Evolutionary conservation across 2,797 vertebrate genomes (phyloP).

Genomic region (Pipistrellus kuhlii): DNA sequence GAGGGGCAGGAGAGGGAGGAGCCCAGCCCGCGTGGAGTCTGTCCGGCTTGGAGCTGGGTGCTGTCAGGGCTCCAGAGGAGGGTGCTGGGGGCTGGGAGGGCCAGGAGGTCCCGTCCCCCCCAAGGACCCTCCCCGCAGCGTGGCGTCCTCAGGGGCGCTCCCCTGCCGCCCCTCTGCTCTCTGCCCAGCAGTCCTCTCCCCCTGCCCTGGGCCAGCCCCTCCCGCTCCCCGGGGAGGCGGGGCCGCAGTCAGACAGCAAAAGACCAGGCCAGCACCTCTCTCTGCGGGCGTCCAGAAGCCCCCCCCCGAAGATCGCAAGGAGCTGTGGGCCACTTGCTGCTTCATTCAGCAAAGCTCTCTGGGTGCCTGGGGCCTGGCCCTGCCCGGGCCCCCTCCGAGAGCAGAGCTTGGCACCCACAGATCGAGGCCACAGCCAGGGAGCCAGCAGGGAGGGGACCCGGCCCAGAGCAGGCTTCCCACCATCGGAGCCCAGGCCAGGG

Average conservation of each 20-base stretch:
- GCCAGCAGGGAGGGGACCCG: not conserved
- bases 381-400: not conserved
- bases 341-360: not conserved
- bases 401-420: not conserved
- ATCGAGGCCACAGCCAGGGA: not conserved
- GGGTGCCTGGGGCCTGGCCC: not conserved
- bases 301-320: not conserved
- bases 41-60: not conserved
- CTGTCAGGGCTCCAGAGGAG: not conserved
- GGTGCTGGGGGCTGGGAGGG: not conserved
- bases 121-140: fast-evolving
- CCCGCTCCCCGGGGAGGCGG: not conserved
- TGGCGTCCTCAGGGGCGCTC: not conserved
- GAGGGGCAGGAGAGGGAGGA: not conserved
- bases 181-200: too few species aligned
- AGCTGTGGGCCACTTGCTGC: not conserved
- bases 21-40: not conserved
- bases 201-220: not conserved
- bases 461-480: not conserved
- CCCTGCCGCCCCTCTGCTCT: not conserved
- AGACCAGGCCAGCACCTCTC: not conserved
- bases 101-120: not conserved
- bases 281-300: not conserved
- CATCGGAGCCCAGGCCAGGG: fast-evolving
- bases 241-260: not conserved